Conservation (phyloP, 2,888 invertebrate genomes). For the Emmelina monodactyla region DNA sequence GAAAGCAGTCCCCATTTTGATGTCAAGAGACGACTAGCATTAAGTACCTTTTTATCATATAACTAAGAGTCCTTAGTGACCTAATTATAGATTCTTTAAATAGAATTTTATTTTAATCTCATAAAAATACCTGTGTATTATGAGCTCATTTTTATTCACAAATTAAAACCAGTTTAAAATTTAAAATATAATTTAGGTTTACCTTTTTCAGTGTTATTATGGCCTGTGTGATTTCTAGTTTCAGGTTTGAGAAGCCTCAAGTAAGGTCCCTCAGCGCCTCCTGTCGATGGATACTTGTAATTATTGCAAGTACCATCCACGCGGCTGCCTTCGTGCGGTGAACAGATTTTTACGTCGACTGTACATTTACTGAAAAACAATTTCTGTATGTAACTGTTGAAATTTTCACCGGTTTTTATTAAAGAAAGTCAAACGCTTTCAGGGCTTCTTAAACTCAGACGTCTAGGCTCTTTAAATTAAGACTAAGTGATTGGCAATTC, state of each 20-base stretch:
- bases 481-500: too few species aligned
- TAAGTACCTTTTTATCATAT: too few species aligned
- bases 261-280: constrained; percentile 38
- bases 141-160: background rate
- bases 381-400: too few species aligned
- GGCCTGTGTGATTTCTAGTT: constrained; percentile 21
- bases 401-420: too few species aligned
- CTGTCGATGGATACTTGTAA: constrained; percentile 31
- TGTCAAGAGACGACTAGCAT: too few species aligned
- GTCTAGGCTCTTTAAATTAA: too few species aligned
- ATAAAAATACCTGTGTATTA: too few species aligned
- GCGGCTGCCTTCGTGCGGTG: constrained; percentile 39
- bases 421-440: background rate
- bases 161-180: background rate
- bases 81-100: too few species aligned
- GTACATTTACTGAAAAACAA: constrained; percentile 26
- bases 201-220: background rate
- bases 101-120: too few species aligned
- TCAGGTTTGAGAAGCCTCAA: constrained; percentile 33
- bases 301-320: constrained; percentile 45
- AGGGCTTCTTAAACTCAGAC: background rate
- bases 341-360: constrained; percentile 32
- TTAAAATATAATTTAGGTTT: background rate
- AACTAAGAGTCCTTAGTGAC: too few species aligned
- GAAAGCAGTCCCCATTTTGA: too few species aligned